Base-by-base conservation (phyloP, 64 coral and sea anemone species). In the Porites lutea region DNA sequence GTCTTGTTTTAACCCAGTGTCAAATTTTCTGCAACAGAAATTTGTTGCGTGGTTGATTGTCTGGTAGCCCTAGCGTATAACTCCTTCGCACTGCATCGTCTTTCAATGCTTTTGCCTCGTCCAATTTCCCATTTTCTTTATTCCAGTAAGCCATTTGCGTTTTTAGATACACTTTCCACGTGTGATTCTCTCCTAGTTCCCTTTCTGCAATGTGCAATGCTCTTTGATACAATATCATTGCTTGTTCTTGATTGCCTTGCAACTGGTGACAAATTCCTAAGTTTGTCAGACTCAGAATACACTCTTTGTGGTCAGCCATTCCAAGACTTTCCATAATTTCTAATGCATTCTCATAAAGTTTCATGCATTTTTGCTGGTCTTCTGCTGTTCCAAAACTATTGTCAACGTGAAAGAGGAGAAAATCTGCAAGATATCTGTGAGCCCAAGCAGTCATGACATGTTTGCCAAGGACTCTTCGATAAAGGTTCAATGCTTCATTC, bases 111-210 rank as follows among this genome's bases (percentile, higher is more conserved):
- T 58, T 79, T 19, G 88, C 88, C 27, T 71, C 27, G 19, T 2
- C 75, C 22, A 52, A 55, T 5, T 90, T 54, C 9, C n/a, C 75
- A 13, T 16, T 80, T 45, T 55, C 20, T 13, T 70, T 55, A n/a
- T 70, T 10, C 63, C 62, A 79, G 11, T 53, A 55, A 23, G 75
- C 88, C 66, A 90, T 44, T 69, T 69, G 62, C 11, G 50, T 19
- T 15, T 58, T 90, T 13, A 90, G 63, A 22, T 43, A 90, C 13
- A 77, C 57, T 20, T 90, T 90, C 48, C 78, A 90, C 46, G 16
- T 52, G 21, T 90, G 88, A 54, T 79, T 19, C 14, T 54, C 48
- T 68, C 3, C 66, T 9, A 90, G 51, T 58, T 71, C 65, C 10
- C 67, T 19, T 53, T 90, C 88, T 57, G 88, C 88, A 80, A 79